phyloP scores from a whole-genome alignment of 2,888 invertebrate genomes.

The Leucophenga montana region DNA sequence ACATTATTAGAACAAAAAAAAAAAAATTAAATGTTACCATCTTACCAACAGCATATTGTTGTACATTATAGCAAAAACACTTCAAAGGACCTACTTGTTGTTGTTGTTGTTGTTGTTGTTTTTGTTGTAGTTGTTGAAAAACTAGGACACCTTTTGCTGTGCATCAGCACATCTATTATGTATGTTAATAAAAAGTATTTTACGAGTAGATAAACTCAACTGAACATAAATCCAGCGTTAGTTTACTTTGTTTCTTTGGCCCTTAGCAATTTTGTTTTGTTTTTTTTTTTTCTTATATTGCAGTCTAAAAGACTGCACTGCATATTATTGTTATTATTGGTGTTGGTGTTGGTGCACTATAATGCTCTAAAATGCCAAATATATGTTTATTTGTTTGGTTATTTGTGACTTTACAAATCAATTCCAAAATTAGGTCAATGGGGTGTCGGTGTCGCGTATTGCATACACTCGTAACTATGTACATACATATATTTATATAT shows the following conservation, averaged over 20 bases:
- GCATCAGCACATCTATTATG: too few relatives aligned
- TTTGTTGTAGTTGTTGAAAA: slow-evolving; percentile 33
- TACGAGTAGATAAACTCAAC: too few relatives aligned
- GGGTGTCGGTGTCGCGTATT: slow-evolving; percentile 50
- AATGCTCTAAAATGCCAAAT: slow-evolving; percentile 18
- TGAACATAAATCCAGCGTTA: too few relatives aligned
- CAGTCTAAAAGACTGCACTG: not conserved
- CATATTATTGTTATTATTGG: slow-evolving; percentile 8
- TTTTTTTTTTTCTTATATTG: too few relatives aligned
- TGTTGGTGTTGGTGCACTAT: not conserved
- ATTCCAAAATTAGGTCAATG: slow-evolving; percentile 68
- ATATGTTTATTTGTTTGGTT: not conserved
- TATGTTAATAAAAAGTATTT: too few relatives aligned
- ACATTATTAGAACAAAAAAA: too few relatives aligned
- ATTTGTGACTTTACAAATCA: slow-evolving; percentile 55
- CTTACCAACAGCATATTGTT: not conserved
- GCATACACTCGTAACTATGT: not conserved
- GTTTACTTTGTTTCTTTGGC: too few relatives aligned
- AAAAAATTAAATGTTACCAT: too few relatives aligned
- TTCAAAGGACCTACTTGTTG: slow-evolving; percentile 14
- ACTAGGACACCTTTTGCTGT: too few relatives aligned
- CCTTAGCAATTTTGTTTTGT: too few relatives aligned
- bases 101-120: slow-evolving; percentile 37
- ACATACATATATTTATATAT: slow-evolving; percentile 16
- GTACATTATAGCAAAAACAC: not conserved